Percentiles rank a stretch among this genome's conserved stretches.
phyloP scores from a whole-genome alignment of 2,113 vertebrate species.

The Platysternon megacephalum region DNA sequence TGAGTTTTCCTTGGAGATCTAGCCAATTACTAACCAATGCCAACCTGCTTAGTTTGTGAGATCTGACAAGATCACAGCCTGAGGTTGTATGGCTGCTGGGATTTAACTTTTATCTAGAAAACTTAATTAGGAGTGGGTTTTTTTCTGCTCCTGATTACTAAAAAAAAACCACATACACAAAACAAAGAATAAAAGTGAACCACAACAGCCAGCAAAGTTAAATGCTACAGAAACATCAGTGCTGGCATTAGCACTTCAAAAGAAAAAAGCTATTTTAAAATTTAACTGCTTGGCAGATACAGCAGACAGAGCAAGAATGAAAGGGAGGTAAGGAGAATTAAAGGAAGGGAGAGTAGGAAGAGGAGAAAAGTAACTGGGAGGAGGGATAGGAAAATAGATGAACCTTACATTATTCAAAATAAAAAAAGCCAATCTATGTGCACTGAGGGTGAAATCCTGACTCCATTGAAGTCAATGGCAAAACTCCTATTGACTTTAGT shows the following conservation, averaged over 20 bases:
- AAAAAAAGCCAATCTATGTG: conserved; percentile 18
- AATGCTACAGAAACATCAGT: conserved; percentile 50
- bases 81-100: conserved; percentile 28
- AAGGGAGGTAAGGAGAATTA: conserved; percentile 15
- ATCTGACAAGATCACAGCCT: conserved; percentile 55
- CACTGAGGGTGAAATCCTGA: background rate
- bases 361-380: background rate
- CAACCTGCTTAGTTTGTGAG: conserved; percentile 9
- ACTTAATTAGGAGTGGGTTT: conserved; percentile 34
- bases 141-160: conserved; percentile 21
- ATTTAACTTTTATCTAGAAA: conserved; percentile 63
- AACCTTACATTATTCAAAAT: conserved; percentile 1
- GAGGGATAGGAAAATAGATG: conserved; percentile 5
- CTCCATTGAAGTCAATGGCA: background rate
- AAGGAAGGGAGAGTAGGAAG: background rate
- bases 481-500: background rate
- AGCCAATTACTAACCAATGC: conserved; percentile 46
- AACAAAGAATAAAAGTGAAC: conserved; percentile 48
- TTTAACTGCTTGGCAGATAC: conserved; percentile 68
- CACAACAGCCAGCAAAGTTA: conserved; percentile 41
- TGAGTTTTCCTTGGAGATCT: conserved; percentile 13
- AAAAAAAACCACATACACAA: conserved; percentile 37
- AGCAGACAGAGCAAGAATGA: conserved; percentile 46
- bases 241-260: conserved; percentile 76
- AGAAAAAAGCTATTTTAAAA: conserved; percentile 69